Conservation (phyloP, 2,888 invertebrate genomes). For the Drosophila mercatorum region DNA sequence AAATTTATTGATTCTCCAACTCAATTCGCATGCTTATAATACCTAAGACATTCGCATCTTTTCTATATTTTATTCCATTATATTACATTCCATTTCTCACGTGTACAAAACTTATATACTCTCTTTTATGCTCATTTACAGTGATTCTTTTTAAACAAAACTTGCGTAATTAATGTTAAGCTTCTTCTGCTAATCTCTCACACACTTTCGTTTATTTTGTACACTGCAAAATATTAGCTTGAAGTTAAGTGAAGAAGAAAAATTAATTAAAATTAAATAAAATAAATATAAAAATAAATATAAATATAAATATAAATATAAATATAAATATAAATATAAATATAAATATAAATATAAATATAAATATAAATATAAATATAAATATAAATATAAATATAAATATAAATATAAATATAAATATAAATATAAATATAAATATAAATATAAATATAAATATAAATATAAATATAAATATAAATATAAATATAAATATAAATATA, state of each 20-base stretch:
- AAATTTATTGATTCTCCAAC: too few species aligned
- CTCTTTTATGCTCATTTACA: background rate
- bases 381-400: too few species aligned
- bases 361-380: too few species aligned
- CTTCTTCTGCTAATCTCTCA: constrained; percentile 4
- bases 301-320: too few species aligned
- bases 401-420: too few species aligned
- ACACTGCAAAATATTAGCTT: background rate
- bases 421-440: too few species aligned
- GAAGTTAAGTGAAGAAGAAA: background rate
- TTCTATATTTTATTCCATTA: background rate
- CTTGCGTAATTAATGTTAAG: constrained; percentile 1
- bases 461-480: too few species aligned
- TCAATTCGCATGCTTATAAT: background rate
- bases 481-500: too few species aligned
- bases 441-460: too few species aligned
- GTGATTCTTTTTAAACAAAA: background rate
- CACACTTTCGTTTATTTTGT: constrained; percentile 2
- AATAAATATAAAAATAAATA: background rate
- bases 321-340: too few species aligned
- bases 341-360: too few species aligned
- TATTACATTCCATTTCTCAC: background rate
- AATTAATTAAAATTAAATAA: too few species aligned
- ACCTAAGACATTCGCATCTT: background rate
- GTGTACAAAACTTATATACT: background rate